Percentiles rank a stretch among this genome's conserved stretches.
These are phyloP conservation scores for Oreochromis mossambicus DNA, from an alignment of 2,797 vertebrate genomes.

Conservation along the genomic window DNA sequence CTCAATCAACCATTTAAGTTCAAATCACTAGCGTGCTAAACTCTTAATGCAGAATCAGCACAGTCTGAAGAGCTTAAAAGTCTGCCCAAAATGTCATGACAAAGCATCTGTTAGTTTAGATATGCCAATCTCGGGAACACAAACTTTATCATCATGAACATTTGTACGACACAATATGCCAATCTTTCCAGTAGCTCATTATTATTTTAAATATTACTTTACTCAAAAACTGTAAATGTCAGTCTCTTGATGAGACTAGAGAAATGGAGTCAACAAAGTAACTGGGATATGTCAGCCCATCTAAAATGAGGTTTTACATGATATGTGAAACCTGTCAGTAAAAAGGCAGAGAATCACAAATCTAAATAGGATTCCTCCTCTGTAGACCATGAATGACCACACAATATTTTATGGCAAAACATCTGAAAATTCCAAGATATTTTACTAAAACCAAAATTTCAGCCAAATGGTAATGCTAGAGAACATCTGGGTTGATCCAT, in stretches of 20 bases:
- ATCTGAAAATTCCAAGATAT: no score
- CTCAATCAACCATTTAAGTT: background rate
- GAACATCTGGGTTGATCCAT: no score
- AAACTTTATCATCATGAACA: background rate
- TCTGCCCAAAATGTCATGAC: background rate
- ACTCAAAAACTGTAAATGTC: background rate
- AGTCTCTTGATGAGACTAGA: background rate
- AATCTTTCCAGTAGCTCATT: no score
- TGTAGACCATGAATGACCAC: background rate
- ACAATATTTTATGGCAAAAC: no score
- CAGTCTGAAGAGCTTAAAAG: background rate
- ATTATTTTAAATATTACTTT: background rate
- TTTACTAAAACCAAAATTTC: no score
- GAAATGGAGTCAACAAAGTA: background rate
- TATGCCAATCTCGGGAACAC: background rate
- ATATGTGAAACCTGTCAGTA: background rate
- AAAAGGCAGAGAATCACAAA: background rate
- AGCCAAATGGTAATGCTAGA: no score
- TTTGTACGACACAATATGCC: no score
- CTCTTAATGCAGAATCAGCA: background rate
- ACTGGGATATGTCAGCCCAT: background rate
- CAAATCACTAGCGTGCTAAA: background rate
- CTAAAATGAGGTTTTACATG: no score
- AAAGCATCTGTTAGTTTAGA: background rate
- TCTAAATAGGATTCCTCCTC: background rate